phyloP scores from a whole-genome alignment of 1,140 invertebrate genomes.

The Meteorus sp. region DNA sequence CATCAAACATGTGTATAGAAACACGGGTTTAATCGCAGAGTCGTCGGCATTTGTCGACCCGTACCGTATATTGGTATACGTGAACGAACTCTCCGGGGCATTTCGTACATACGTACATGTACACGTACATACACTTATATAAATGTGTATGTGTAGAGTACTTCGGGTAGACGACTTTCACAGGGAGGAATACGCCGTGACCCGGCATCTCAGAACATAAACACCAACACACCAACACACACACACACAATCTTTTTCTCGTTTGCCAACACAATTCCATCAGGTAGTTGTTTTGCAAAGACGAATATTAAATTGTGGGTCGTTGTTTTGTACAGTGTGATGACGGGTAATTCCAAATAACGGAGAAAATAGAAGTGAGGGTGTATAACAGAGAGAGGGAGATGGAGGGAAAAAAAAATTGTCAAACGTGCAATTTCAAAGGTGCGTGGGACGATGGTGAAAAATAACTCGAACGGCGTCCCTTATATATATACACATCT shows the following conservation, averaged over 20 bases:
- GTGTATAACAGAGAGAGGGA: constrained; percentile 10
- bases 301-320: not conserved
- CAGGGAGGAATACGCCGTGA: not conserved
- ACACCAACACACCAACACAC: not conserved
- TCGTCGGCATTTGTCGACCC: no score
- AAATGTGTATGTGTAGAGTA: no score
- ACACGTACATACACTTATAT: no score
- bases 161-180: constrained; percentile 3
- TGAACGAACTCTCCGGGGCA: constrained; percentile 1
- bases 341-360: no score
- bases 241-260: no score
- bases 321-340: no score
- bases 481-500: no score
- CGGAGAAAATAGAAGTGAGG: not conserved
- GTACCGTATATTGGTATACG: not conserved
- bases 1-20: no score
- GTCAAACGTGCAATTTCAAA: constrained; percentile 16
- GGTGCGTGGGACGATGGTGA: constrained; percentile 26
- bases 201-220: constrained; percentile 1
- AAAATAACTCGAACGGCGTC: constrained; percentile 37
- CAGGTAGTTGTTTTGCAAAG: not conserved
- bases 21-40: no score
- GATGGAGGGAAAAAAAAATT: constrained; percentile 14
- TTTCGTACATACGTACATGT: not conserved
- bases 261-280: not conserved